Evolutionary conservation across 92 coral and sea anemone genomes (phyloP), one percentile per base, ranked within the genome.

Genomic region (Bergia sp.): DNA sequence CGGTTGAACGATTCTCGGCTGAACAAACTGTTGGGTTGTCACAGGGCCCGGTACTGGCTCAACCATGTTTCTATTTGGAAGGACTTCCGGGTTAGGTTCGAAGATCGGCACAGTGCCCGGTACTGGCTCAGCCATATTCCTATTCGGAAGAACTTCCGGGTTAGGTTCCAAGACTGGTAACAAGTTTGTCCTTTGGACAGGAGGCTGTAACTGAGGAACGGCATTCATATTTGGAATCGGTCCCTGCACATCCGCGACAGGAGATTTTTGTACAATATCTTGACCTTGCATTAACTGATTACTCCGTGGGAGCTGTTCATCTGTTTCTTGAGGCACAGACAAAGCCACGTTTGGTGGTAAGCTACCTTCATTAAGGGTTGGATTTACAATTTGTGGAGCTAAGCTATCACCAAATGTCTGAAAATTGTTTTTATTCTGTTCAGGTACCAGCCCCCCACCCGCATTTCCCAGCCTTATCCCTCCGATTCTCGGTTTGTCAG

Each of bases 401-500:
- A 84, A 44, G 57, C 57, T 84, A 84, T 82, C 86, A 65, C 41
- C 71, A 61, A 84, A 71, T 44, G 87, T 29, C 64, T 69, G 87
- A 84, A 84, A 84, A 72, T 41, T 84, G 43, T 84, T 71, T 72
- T 13, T 72, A 84, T 15, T 69, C 67, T 84, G 77, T 72, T 69
- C 87, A 71, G 87, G 77, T 67, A 84, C 10, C 6, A 84, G 42
- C 44, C 78, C 90, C 80, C 90, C 92, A 39, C 89, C 85, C 79
- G 88, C 89, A 38, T 85, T 91, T 12, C 42, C 94, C 20, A 91
- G 78, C 38, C 91, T 84, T 88, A 91, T 84, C 80, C 90, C 94
- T 85, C 94, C 94, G 29, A 91, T 86, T 86, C 88, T 89, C 73
- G 94, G 94, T 80, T 82, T 91, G 79, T 57, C 71, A 49, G 87